Base-by-base conservation (phyloP, 1,140 invertebrate species). In the Papilio helenus region DNA sequence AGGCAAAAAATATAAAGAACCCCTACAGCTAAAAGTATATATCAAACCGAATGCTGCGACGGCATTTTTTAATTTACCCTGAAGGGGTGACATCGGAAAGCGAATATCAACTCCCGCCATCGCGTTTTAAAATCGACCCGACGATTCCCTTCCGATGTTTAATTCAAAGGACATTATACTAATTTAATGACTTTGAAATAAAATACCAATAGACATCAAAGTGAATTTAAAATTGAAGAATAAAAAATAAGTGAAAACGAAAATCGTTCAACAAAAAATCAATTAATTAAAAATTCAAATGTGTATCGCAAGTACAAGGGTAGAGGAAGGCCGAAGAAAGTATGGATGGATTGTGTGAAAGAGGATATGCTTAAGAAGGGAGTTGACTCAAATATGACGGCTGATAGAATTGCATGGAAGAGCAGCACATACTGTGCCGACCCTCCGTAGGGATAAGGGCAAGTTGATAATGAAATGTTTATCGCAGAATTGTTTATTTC, bases 31-130 rank as follows among this genome's bases (percentile, higher is more conserved):
- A 16, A 29, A 29, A 29, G 58, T 26, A 68, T 16, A 29, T 12
- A 58, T 58, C n/a, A 29, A 29, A 74, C 44, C 14, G 72, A 46
- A 44, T 23, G n/a, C 72, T 72, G 39, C 20, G 72, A 49, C 14
- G 72, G 44, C 72, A 74, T 74, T 74, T 74, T 74, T 74, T 74
- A 74, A 74, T 74, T 74, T 74, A 74, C 72, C 49, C 42, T 26
- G 72, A 74, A 74, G 44, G 72, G 72, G 14, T 49, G 72, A 49
- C 10, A 74, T 49, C 72, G 72, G 42, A 23, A 73, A 44, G 42
- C 18, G 18, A 73, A 73, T n/a, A 49, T 73, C 20, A 74, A 74
- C 42, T 74, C 44, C 18, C 72, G 10, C 72, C 42, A 44, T 74
- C 72, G n/a, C 23, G n/a, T 0, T 16, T 44, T 49, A 26, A 14